phyloP scores from a whole-genome alignment of 2,888 invertebrate genomes.

The Caenorhabditis doughertyi region DNA sequence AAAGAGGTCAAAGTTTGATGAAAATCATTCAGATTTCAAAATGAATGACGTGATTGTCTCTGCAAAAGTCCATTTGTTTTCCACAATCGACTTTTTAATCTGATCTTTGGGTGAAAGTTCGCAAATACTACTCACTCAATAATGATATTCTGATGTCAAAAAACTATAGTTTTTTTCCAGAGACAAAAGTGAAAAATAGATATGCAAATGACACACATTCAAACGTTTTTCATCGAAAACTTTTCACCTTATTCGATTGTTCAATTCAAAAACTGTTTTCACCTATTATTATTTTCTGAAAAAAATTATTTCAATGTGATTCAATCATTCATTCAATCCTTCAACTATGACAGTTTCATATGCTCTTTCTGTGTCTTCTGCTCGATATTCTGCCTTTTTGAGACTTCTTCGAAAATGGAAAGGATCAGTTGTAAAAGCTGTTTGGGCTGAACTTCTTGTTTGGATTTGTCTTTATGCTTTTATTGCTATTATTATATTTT shows the following conservation, averaged over 20 bases:
- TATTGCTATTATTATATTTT: slow-evolving; percentile 70
- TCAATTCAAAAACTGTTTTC: slow-evolving; percentile 14
- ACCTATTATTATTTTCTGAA: slow-evolving; percentile 2
- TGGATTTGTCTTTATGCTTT: slow-evolving; percentile 73
- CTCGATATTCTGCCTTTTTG: slow-evolving; percentile 68
- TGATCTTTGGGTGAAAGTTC: slow-evolving; percentile 11
- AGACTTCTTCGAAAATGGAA: slow-evolving; percentile 78
- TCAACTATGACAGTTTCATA: slow-evolving; percentile 80
- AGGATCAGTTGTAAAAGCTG: slow-evolving; percentile 75
- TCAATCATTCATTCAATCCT: background rate
- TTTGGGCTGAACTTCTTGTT: slow-evolving; percentile 75
- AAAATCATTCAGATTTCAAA: background rate
- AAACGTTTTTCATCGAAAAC: background rate
- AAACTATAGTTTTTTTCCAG: slow-evolving; percentile 3
- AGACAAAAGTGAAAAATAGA: too few species aligned
- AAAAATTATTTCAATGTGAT: slow-evolving; percentile 17
- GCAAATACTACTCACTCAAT: background rate
- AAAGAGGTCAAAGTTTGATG: too few species aligned
- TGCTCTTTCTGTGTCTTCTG: slow-evolving; percentile 76
- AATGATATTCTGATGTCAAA: slow-evolving; percentile 29
- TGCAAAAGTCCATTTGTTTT: background rate
- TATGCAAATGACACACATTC: slow-evolving; percentile 31
- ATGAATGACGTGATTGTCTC: background rate
- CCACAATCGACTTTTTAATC: background rate
- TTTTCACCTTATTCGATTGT: slow-evolving; percentile 8